phyloP scores from a whole-genome alignment of 2,888 invertebrate species.

The Himalopsyche anomala region DNA sequence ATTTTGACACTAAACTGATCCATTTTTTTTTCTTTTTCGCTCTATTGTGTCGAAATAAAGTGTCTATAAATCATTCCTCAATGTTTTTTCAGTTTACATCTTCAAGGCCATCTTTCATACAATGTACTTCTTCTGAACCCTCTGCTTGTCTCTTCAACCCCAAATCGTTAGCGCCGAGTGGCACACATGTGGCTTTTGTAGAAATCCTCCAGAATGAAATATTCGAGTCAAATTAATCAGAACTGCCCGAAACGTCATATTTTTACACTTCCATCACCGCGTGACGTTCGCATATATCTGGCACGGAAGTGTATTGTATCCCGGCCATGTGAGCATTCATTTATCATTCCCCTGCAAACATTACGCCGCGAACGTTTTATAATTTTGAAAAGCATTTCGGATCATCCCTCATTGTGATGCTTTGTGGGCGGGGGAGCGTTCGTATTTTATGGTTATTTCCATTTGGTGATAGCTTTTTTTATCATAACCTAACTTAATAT shows the following conservation, averaged over 20 bases:
- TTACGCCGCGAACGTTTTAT: conserved; percentile 61
- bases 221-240: conserved; percentile 56
- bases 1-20: too few relatives aligned
- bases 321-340: conserved; percentile 53
- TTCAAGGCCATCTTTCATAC: neutral
- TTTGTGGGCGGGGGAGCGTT: conserved; percentile 15
- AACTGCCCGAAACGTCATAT: conserved; percentile 53
- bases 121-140: neutral
- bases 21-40: too few relatives aligned
- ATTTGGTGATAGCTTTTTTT: conserved; percentile 38
- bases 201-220: conserved; percentile 49
- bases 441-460: conserved; percentile 38
- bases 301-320: conserved; percentile 64
- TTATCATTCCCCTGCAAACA: conserved; percentile 58
- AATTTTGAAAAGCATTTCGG: conserved; percentile 64
- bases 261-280: conserved; percentile 54
- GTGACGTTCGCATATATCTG: conserved; percentile 60
- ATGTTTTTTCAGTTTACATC: neutral
- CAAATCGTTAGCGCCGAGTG: conserved; percentile 2
- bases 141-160: conserved; percentile 1
- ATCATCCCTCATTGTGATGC: conserved; percentile 62
- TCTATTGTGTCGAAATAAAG: too few relatives aligned
- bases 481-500: conserved; percentile 42
- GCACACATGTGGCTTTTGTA: conserved; percentile 32
- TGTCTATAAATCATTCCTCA: too few relatives aligned